phyloP scores from a whole-genome alignment of 2,113 vertebrate genomes.

The Heterochromis multidens region DNA sequence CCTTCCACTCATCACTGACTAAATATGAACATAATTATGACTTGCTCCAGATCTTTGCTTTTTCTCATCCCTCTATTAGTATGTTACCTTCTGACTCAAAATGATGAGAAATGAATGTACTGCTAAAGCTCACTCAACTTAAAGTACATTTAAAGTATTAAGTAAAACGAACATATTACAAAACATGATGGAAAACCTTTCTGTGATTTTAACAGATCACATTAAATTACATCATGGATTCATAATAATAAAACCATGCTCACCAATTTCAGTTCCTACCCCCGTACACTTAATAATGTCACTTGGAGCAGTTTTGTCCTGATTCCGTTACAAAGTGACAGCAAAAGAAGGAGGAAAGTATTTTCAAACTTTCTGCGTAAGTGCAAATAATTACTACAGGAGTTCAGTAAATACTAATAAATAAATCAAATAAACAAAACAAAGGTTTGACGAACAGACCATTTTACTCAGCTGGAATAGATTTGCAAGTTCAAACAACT shows the following conservation, averaged over 20 bases:
- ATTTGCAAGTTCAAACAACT: not conserved
- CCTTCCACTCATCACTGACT: not conserved
- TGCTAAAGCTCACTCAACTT: not conserved
- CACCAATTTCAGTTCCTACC: no score
- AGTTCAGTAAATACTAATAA: not conserved
- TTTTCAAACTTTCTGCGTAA: not conserved
- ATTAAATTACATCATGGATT: not conserved
- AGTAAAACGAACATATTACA: not conserved
- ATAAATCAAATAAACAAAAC: not conserved
- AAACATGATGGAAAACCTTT: not conserved
- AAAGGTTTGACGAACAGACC: accelerated
- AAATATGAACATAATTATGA: not conserved
- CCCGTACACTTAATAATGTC: not conserved
- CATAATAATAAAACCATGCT: not conserved
- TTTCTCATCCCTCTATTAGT: not conserved
- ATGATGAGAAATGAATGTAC: not conserved
- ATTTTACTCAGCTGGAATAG: not conserved
- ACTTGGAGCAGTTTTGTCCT: not conserved
- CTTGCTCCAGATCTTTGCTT: not conserved
- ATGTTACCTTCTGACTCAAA: not conserved
- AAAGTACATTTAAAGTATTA: not conserved
- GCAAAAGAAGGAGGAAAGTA: not conserved
- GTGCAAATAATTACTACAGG: not conserved
- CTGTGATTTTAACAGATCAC: not conserved
- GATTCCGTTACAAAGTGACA: not conserved